These are phyloP conservation scores for Orgyia antiqua DNA, from an alignment of 2,888 invertebrate species.

Conservation along the genomic window DNA sequence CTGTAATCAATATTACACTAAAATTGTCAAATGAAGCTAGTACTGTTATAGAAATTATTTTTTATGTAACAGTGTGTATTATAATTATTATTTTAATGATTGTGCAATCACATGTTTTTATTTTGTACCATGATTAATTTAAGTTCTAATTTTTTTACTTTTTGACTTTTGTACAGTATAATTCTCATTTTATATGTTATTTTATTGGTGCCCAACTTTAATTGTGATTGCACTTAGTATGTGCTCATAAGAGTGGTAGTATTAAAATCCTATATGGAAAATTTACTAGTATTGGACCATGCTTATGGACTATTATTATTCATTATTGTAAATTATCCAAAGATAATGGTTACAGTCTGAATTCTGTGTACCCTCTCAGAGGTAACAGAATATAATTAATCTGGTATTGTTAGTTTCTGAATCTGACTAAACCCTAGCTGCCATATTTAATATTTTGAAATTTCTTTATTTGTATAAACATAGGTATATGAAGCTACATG, in stretches of 20 bases:
- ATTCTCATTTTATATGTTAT: constrained; percentile 24
- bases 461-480: constrained; percentile 32
- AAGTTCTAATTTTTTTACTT: constrained; percentile 45
- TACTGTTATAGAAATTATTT: constrained; percentile 43
- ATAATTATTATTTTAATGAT: constrained; percentile 36
- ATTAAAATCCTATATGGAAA: constrained; percentile 13
- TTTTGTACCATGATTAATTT: constrained; percentile 54
- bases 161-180: constrained; percentile 47
- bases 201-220: constrained; percentile 33
- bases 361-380: constrained; percentile 22
- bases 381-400: constrained; percentile 25
- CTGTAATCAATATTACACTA: constrained; percentile 29
- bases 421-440: constrained; percentile 47
- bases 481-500: constrained; percentile 35
- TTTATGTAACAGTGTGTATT: constrained; percentile 38
- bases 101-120: constrained; percentile 63
- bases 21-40: constrained; percentile 33
- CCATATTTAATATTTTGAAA: constrained; percentile 57
- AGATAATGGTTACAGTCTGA: constrained; percentile 26
- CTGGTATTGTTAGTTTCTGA: constrained; percentile 32
- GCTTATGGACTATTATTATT: constrained; percentile 20
- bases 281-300: constrained; percentile 21
- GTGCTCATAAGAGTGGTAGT: constrained; percentile 14
- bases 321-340: constrained; percentile 23
- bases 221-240: constrained; percentile 16